A percentile compares a stretch with the other conserved stretches of the same genome.
Evolutionary conservation across 2,797 vertebrate species (phyloP).

Genomic region (Holocentrus rufus): DNA sequence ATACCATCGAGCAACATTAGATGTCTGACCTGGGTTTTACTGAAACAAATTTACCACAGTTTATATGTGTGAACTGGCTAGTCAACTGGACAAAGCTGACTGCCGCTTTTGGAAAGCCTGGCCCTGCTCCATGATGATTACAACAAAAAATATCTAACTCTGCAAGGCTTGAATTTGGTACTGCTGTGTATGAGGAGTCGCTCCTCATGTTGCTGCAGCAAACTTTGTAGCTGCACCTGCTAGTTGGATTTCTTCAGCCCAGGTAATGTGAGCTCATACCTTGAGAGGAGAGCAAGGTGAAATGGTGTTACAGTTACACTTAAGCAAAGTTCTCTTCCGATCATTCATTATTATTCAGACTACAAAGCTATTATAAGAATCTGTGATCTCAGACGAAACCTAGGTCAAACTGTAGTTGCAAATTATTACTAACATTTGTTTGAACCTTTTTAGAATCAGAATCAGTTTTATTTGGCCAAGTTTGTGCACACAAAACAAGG

Average conservation of each 20-base stretch:
- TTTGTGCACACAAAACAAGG: no score
- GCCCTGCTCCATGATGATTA: neutral
- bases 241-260: constrained; percentile 72
- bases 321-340: neutral
- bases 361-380: neutral
- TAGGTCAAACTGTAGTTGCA: neutral
- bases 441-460: neutral
- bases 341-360: neutral
- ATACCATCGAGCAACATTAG: neutral
- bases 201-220: neutral
- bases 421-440: neutral
- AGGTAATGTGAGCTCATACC: constrained; percentile 81
- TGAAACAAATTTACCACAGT: neutral
- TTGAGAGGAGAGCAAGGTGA: constrained; percentile 41
- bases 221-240: constrained; percentile 11
- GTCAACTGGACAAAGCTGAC: neutral
- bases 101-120: constrained; percentile 7
- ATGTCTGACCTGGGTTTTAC: neutral
- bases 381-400: neutral
- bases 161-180: neutral
- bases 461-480: no score
- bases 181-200: neutral
- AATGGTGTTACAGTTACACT: neutral
- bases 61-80: neutral
- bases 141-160: neutral